Percentiles rank a stretch among this genome's conserved stretches.
Evolutionary conservation across 2,113 vertebrate species (phyloP).

Genomic region (Microcebus griseorufus): DNA sequence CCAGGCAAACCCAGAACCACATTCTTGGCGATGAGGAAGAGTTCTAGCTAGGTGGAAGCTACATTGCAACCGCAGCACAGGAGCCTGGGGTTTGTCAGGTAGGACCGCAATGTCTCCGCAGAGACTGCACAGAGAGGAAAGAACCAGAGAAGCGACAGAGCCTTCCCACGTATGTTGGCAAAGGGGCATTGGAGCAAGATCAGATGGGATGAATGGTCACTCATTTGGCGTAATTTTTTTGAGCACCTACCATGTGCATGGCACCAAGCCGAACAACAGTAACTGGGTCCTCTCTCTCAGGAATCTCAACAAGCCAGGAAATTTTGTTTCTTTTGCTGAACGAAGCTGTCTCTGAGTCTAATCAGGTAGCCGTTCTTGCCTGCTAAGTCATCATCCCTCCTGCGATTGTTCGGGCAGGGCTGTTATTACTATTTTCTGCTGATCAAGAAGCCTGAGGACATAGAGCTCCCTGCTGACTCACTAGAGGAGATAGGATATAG

Average conservation of each 20-base stretch:
- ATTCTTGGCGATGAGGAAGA: background rate
- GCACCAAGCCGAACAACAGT: background rate
- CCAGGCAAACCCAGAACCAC: background rate
- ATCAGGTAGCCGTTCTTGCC: fast-evolving
- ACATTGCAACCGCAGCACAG: background rate
- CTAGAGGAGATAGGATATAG: background rate
- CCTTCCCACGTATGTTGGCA: background rate
- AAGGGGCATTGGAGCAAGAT: background rate
- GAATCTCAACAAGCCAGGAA: background rate
- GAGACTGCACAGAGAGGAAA: background rate
- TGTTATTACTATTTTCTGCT: background rate
- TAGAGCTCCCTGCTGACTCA: background rate
- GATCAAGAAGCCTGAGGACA: background rate
- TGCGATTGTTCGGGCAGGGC: background rate
- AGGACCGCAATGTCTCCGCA: background rate
- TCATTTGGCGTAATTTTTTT: background rate
- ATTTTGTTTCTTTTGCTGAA: background rate
- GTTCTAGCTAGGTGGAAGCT: background rate
- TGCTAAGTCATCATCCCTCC: no score
- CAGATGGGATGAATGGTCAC: background rate
- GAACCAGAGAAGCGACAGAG: background rate
- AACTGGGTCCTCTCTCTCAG: background rate
- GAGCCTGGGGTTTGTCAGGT: background rate
- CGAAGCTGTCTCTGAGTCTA: background rate
- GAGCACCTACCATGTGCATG: background rate